Evolutionary conservation across 2,888 invertebrate species (phyloP), one percentile per base, ranked within the genome.

Genomic region (Diarsia mendica): DNA sequence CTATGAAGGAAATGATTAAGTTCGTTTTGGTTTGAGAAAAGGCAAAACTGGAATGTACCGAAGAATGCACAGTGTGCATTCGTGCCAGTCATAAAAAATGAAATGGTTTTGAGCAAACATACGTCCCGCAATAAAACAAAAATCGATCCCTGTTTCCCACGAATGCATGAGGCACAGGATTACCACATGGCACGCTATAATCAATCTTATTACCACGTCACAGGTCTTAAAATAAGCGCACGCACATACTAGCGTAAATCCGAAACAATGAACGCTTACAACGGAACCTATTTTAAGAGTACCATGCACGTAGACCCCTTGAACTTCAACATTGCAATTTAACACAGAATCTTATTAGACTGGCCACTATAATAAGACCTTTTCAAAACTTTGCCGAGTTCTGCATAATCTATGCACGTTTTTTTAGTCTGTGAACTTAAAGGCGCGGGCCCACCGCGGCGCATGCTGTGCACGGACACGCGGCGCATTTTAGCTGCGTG

Each of bases 61-160:
- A n/a, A n/a, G n/a, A n/a, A n/a, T n/a, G n/a, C n/a, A n/a, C n/a
- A n/a, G n/a, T n/a, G n/a, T n/a, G n/a, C n/a, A n/a, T n/a, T n/a
- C n/a, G 60, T 53, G 72, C 51, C 67, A 88, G 67, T 72, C 77
- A 72, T 87, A 84, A 85, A 85, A 85, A 87, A 81, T 78, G n/a
- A 69, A 84, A 85, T 87, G 74, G 70, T 77, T 84, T 83, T 79
- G 48, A 80, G 66, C 77, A 78, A 87, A 87, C 79, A 82, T 68
- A 72, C 78, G 77, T 64, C 69, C 67, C 69, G 65, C 66, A 88
- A 79, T 82, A 85, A 85, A 87, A 87, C 75, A 85, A 87, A 87
- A 87, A 87, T 85, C 86, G 82, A 87, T 88, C 55, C 46, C 71
- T 77, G 79, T 85, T 87, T 87, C 89, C 87, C 87, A 87, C 87